Conservation (phyloP, 2,888 invertebrate species). For the Leptopilina myrica region DNA sequence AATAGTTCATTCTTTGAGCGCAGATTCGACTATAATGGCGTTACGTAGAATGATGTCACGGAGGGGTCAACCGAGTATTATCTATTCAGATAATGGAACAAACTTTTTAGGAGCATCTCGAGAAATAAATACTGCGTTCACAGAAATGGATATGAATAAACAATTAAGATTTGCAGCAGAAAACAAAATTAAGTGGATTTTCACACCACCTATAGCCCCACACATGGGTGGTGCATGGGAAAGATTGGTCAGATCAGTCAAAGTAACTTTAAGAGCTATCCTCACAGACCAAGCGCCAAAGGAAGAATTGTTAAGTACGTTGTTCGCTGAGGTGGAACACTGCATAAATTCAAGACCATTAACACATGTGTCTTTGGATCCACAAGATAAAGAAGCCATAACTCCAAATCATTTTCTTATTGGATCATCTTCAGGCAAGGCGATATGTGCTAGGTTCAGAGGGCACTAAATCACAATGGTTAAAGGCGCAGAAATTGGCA, state of each 20-base stretch:
- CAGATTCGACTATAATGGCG: slow-evolving; percentile 48
- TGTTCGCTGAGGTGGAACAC: neutral
- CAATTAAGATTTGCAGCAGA: neutral
- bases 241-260: neutral
- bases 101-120: slow-evolving; percentile 5
- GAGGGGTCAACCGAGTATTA: neutral
- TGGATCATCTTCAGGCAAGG: neutral
- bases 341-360: neutral
- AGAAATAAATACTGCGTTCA: neutral
- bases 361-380: neutral
- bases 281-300: neutral
- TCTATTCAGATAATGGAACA: slow-evolving; percentile 5
- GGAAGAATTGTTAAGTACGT: neutral
- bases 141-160: neutral
- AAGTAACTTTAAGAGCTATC: neutral
- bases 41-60: neutral
- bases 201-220: neutral
- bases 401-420: slow-evolving; percentile 17
- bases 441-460: neutral
- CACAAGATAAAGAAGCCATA: neutral
- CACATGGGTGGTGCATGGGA: slow-evolving; percentile 5
- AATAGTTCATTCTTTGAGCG: slow-evolving; percentile 29
- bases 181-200: neutral
- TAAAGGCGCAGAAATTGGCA: neutral
- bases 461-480: neutral